These are phyloP conservation scores for Monoplex corrugatus DNA, from an alignment of 2,888 invertebrate species.

Conservation along the genomic window DNA sequence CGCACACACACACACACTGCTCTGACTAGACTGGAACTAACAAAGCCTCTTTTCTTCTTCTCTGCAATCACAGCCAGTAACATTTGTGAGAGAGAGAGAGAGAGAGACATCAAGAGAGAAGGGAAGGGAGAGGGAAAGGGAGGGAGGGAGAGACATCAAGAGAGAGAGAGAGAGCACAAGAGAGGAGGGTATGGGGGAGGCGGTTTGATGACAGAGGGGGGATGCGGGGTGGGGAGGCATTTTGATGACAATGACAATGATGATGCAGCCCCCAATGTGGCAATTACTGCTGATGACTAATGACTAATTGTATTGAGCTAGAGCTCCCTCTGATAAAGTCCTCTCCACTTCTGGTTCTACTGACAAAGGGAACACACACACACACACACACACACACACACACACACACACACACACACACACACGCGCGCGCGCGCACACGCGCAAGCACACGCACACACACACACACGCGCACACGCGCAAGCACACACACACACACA, in stretches of 20 bases:
- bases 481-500: neutral
- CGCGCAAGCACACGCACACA: neutral
- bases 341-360: too few species aligned
- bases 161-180: neutral
- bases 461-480: neutral
- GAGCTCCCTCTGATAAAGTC: too few species aligned
- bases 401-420: neutral
- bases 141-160: neutral
- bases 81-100: neutral
- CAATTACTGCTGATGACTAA: too few species aligned
- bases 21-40: too few species aligned
- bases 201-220: too few species aligned
- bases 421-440: neutral
- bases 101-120: neutral
- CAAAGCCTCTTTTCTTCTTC: too few species aligned
- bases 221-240: too few species aligned
- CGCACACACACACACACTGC: too few species aligned
- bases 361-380: neutral
- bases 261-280: too few species aligned
- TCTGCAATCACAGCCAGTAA: too few species aligned
- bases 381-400: conserved; percentile 1
- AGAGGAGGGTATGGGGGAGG: neutral
- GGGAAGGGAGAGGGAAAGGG: neutral
- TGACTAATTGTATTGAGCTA: too few species aligned
- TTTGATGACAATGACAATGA: too few species aligned